Conservation (phyloP, 2,113 vertebrate genomes). For the Semnornis frantzii region DNA sequence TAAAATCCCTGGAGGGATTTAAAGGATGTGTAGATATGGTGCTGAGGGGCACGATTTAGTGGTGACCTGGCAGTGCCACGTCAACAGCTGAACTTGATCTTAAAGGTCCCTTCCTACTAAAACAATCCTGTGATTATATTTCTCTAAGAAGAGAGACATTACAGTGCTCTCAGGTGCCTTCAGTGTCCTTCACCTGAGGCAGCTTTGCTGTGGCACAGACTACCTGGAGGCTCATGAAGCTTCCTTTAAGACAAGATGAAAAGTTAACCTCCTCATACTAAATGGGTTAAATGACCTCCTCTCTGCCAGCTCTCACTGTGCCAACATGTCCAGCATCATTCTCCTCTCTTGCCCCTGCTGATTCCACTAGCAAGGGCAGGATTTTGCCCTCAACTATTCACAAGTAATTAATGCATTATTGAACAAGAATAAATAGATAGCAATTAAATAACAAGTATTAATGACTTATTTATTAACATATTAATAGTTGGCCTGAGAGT, state of each 20-base stretch:
- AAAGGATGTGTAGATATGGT: background rate
- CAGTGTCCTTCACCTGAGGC: background rate
- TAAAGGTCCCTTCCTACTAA: too few species aligned
- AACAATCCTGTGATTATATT: too few species aligned
- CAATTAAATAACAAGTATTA: constrained; percentile 79
- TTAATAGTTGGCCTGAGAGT: constrained; percentile 74
- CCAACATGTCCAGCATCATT: accelerated
- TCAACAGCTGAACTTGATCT: too few species aligned
- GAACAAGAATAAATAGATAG: constrained; percentile 78
- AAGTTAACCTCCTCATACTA: background rate
- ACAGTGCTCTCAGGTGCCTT: background rate
- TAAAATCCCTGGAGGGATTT: background rate
- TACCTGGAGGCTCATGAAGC: background rate
- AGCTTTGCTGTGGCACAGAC: background rate
- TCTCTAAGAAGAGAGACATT: background rate
- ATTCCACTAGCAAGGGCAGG: constrained; percentile 9
- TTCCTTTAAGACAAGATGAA: background rate
- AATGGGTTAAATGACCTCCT: background rate
- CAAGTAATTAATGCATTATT: constrained; percentile 76
- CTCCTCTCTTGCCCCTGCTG: background rate
- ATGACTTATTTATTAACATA: constrained; percentile 80
- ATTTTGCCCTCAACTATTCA: constrained; percentile 72
- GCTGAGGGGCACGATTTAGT: too few species aligned
- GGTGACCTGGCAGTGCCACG: too few species aligned
- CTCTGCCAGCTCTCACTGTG: background rate